These are phyloP conservation scores for Melieria omissa DNA, from an alignment of 2,888 invertebrate genomes.

Conservation along the genomic window DNA sequence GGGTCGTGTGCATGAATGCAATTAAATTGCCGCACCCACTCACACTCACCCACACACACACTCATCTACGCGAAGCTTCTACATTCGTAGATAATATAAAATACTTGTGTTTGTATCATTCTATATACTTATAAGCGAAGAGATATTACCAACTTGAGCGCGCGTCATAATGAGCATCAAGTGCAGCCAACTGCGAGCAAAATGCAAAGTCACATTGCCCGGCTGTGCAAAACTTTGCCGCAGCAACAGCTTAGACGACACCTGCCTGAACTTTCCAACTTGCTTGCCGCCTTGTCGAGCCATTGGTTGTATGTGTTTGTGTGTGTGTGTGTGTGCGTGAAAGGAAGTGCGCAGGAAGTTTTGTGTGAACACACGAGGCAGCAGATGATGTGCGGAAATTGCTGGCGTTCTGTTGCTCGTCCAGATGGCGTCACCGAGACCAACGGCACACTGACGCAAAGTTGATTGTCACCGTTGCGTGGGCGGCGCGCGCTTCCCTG, in stretches of 20 bases:
- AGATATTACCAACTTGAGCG: no score
- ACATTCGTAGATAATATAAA: no score
- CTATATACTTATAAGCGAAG: no score
- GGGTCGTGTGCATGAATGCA: constrained; percentile 19
- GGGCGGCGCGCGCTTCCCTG: no score
- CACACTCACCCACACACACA: not conserved
- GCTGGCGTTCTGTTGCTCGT: no score
- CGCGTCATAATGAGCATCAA: no score
- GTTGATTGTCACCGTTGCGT: not conserved
- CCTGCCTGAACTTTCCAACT: constrained; percentile 21
- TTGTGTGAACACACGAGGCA: not conserved
- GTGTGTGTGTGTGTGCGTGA: not conserved
- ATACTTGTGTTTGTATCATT: no score
- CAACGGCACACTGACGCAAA: no score
- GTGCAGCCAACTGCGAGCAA: no score
- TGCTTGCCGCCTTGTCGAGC: not conserved
- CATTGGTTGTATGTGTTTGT: not conserved
- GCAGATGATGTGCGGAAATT: no score
- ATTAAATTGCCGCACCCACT: constrained; percentile 19
- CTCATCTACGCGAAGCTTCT: not conserved
- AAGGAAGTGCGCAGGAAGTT: not conserved
- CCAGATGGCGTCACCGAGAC: no score
- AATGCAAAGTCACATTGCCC: no score
- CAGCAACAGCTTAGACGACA: constrained; percentile 10
- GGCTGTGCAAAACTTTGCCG: not conserved